Percentiles rank a stretch among this genome's conserved stretches.
Conservation (phyloP, 1,140 invertebrate species). For the Aculops lycopersici region DNA sequence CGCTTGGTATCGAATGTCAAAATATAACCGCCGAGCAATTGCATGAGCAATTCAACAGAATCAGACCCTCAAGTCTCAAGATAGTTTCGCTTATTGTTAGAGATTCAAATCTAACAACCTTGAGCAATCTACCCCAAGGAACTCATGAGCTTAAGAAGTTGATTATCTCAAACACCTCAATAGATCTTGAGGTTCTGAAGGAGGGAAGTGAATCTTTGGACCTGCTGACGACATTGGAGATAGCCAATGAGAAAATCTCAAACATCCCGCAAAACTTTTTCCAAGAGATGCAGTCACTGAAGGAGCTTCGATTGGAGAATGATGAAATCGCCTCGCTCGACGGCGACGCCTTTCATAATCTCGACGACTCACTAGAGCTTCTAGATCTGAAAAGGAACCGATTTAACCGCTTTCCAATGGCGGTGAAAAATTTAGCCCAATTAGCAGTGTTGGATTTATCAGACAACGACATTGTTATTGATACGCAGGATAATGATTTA, state of each 20-base stretch:
- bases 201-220: slow-evolving; percentile 5
- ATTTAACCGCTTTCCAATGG: slow-evolving; percentile 4
- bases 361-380: slow-evolving; percentile 6
- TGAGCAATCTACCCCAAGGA: slow-evolving; percentile 5
- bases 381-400: slow-evolving; percentile 5
- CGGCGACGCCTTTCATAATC: slow-evolving; percentile 5
- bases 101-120: slow-evolving; percentile 5
- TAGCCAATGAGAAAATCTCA: slow-evolving; percentile 7
- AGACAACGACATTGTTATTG: slow-evolving; percentile 7
- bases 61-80: background rate
- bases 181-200: slow-evolving; percentile 5
- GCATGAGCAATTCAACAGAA: slow-evolving; percentile 2
- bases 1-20: slow-evolving; percentile 6
- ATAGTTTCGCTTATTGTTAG: slow-evolving; percentile 1
- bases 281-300: slow-evolving; percentile 5
- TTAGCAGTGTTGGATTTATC: slow-evolving; percentile 7
- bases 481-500: too few species aligned
- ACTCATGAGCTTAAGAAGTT: slow-evolving; percentile 5
- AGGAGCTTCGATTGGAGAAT: slow-evolving; percentile 4
- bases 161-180: slow-evolving; percentile 6
- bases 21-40: slow-evolving; percentile 6
- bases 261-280: slow-evolving; percentile 4
- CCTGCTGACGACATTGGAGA: slow-evolving; percentile 1
- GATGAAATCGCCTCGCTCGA: slow-evolving; percentile 4
- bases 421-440: slow-evolving; percentile 3